These are phyloP conservation scores for Agrotis clavis DNA, from an alignment of 2,888 invertebrate species.

Conservation along the genomic window DNA sequence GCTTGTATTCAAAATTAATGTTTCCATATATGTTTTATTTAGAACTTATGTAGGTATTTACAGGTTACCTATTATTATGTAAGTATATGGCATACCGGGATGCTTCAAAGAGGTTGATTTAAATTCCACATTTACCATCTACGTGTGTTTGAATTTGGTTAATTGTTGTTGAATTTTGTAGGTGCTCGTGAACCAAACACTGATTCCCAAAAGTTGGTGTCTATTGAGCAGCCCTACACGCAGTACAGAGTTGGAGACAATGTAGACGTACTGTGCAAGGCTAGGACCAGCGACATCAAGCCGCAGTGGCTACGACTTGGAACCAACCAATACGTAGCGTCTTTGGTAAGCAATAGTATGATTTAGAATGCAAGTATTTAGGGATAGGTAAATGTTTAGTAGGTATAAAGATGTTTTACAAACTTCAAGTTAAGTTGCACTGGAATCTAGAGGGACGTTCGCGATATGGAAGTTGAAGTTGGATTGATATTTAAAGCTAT, in stretches of 20 bases:
- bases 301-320: slow-evolving; percentile 79
- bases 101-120: slow-evolving; percentile 38
- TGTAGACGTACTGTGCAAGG: slow-evolving; percentile 80
- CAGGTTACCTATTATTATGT: slow-evolving; percentile 39
- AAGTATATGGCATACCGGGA: slow-evolving; percentile 43
- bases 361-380: background rate
- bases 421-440: no score
- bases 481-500: no score
- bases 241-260: slow-evolving; percentile 81
- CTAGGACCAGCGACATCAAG: slow-evolving; percentile 65
- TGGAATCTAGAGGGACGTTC: no score
- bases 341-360: slow-evolving; percentile 74
- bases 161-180: slow-evolving; percentile 67
- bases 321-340: slow-evolving; percentile 81
- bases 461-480: no score
- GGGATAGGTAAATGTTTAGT: no score
- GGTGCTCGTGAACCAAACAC: slow-evolving; percentile 67
- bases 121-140: slow-evolving; percentile 35
- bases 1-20: slow-evolving; percentile 32
- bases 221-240: slow-evolving; percentile 81
- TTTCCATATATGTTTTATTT: slow-evolving; percentile 23
- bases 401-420: no score
- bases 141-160: slow-evolving; percentile 16
- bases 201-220: slow-evolving; percentile 72
- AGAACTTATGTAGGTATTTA: background rate